Conservation (phyloP, 2,888 invertebrate genomes). For the Operophtera brumata region DNA sequence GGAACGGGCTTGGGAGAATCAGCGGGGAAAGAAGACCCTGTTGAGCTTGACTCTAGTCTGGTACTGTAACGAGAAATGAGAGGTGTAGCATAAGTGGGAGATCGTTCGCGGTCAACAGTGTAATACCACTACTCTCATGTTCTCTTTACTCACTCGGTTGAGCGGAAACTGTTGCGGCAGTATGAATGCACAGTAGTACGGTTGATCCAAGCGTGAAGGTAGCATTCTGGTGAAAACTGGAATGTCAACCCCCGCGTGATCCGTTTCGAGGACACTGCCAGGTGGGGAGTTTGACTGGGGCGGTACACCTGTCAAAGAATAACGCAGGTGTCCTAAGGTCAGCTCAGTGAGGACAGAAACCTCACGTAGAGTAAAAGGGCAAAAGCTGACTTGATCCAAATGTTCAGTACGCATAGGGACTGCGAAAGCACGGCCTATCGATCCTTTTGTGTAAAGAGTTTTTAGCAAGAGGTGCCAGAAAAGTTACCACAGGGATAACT, state of each 20-base stretch:
- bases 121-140: conserved; percentile 17
- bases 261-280: conserved; percentile 75
- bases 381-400: conserved; percentile 85
- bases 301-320: conserved; percentile 84
- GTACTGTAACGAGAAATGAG: conserved; percentile 6
- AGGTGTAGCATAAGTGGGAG: conserved; percentile 12
- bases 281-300: conserved; percentile 85
- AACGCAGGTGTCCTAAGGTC: conserved; percentile 83
- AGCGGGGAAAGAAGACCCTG: conserved; percentile 88
- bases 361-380: conserved; percentile 65
- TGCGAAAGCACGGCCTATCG: conserved; percentile 85
- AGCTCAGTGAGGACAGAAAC: conserved; percentile 17
- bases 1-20: conserved; percentile 84
- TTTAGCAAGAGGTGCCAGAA: conserved; percentile 81
- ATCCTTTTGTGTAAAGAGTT: conserved; percentile 81
- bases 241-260: conserved; percentile 24
- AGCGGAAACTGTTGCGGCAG: conserved; percentile 9
- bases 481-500: conserved; percentile 86
- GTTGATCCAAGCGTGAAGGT: conserved; percentile 6
- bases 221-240: not conserved
- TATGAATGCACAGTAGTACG: conserved; percentile 1
- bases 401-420: conserved; percentile 83
- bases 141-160: conserved; percentile 17
- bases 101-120: conserved; percentile 8
- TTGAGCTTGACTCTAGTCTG: conserved; percentile 77